These are phyloP conservation scores for Acromyrmex echinatior DNA, from an alignment of 1,140 invertebrate genomes.

Conservation along the genomic window DNA sequence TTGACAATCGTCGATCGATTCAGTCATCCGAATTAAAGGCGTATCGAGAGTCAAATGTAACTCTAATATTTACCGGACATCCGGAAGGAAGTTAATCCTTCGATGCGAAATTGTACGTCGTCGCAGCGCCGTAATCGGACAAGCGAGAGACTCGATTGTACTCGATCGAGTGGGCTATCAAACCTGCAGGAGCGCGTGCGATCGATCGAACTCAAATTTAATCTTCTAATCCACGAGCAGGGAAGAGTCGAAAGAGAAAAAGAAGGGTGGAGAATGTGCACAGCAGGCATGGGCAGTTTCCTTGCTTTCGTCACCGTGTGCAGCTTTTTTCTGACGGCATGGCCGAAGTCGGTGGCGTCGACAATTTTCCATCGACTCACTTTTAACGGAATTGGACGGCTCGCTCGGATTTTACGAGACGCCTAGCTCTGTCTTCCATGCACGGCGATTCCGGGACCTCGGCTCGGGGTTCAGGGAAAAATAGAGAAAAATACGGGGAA, in stretches of 20 bases:
- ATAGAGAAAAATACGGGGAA: constrained; percentile 50
- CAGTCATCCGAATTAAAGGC: constrained; percentile 33
- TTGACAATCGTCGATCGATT: constrained; percentile 29
- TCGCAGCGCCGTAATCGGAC: constrained; percentile 52
- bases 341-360: constrained; percentile 36
- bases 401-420: constrained; percentile 62
- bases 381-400: constrained; percentile 69
- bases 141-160: constrained; percentile 46
- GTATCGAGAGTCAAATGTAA: constrained; percentile 5
- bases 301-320: constrained; percentile 39
- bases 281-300: not conserved
- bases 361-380: constrained; percentile 57
- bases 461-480: not conserved
- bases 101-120: constrained; percentile 51
- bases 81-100: constrained; percentile 41
- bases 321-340: constrained; percentile 32
- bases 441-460: not conserved
- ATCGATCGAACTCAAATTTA: constrained; percentile 59
- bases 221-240: constrained; percentile 39
- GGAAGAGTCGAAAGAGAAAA: constrained; percentile 4
- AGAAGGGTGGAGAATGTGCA: not conserved
- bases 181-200: not conserved
- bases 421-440: constrained; percentile 19
- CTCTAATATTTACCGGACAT: constrained; percentile 51
- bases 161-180: constrained; percentile 42